Base-by-base conservation (phyloP, 2,797 vertebrate species). In the Cheirogaleus major region DNA sequence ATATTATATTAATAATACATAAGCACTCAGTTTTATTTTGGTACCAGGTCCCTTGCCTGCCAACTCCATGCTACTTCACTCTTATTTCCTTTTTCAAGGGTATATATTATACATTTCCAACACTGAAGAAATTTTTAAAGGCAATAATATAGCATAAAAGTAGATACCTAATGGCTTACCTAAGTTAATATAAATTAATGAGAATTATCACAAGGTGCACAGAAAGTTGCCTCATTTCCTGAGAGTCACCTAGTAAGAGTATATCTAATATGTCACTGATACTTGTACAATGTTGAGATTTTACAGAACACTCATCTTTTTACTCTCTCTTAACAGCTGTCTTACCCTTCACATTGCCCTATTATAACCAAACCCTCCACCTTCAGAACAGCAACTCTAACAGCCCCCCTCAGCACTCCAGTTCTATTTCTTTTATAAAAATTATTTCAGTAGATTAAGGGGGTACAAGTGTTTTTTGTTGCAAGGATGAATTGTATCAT, bases 61-160 rank as follows among this genome's bases (percentile, higher is more conserved):
- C 72, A 79, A 20, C 27, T 78, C 45, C 22, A 2, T 15, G 63
- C 15, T n/a, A 65, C 15, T 65, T 65, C 32, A 73, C 43, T 61
- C 63, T 78, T 52, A 65, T 11, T 93, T 91, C 10, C 13, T 48
- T 95, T 91, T 91, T 83, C 38, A 43, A 72, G 75, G n/a, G 27
- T 73, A n/a, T 41, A 73, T 35, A 48, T 48, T 48, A 84, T 30
- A 6, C 25, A 82, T 48, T 57, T 27, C 91, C 35, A 78, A 87
- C 45, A 86, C 9, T 70, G 76, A 70, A 78, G 63, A 85, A 84
- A 67, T 85, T 89, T 85, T 65, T 82, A 85, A 93, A 93, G 30
- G 52, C 32, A 75, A 84, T 1, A 70, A 38, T 55, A 55, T 25
- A 86, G 55, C 75, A 92, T 89, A 95, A 92, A 94, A 92, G 48